phyloP scores from a whole-genome alignment of 2,113 vertebrate species.

The Chascanopsetta lugubris region DNA sequence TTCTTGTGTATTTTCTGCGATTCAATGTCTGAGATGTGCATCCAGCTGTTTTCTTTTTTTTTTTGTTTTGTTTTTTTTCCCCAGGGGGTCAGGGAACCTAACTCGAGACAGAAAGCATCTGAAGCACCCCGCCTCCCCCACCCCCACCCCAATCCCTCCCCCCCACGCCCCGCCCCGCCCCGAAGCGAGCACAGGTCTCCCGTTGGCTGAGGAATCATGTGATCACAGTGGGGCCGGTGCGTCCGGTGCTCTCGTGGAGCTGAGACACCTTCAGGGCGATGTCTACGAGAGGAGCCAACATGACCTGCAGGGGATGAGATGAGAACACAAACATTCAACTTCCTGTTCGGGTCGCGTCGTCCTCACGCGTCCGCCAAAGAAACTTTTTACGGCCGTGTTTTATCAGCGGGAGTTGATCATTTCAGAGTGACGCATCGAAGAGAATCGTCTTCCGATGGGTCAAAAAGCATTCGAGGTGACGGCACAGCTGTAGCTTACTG shows the following conservation, averaged over 20 bases:
- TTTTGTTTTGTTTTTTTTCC: not conserved
- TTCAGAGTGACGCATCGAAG: too few relatives aligned
- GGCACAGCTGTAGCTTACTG: too few relatives aligned
- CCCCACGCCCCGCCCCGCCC: too few relatives aligned
- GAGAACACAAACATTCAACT: constrained; percentile 32
- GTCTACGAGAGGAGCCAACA: constrained; percentile 93
- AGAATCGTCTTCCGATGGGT: not conserved
- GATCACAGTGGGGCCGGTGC: constrained; percentile 91
- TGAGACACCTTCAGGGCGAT: constrained; percentile 94
- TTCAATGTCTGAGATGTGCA: constrained; percentile 20
- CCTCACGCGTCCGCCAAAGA: not conserved
- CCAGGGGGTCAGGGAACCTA: constrained; percentile 4
- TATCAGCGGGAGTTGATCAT: not conserved
- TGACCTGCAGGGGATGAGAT: constrained; percentile 84
- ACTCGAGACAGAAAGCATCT: constrained; percentile 45
- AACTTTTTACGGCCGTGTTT: not conserved
- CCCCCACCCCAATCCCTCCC: too few relatives aligned
- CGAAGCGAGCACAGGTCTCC: constrained; percentile 39
- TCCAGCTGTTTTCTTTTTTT: constrained; percentile 28
- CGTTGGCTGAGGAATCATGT: constrained; percentile 82
- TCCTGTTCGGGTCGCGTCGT: not conserved
- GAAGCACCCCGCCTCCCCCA: constrained; percentile 32
- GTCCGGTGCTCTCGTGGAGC: constrained; percentile 90
- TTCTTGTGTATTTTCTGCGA: constrained; percentile 19
- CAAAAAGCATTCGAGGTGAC: too few relatives aligned